Percentiles rank a stretch among this genome's conserved stretches.
Evolutionary conservation across 2,797 vertebrate species (phyloP).

Genomic region (Gila robusta): DNA sequence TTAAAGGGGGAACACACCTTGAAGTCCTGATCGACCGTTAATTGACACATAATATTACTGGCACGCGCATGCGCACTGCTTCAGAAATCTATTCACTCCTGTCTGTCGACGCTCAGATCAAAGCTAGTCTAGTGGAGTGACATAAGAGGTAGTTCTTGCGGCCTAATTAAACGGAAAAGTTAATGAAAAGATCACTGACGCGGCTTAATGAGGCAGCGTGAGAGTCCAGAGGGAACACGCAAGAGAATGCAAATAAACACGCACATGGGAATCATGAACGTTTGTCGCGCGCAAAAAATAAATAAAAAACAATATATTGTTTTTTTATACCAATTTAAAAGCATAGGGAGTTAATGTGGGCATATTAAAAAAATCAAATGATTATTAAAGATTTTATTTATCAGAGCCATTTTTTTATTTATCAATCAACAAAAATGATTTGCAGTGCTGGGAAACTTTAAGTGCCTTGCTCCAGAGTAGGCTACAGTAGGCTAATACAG

Average conservation of each 20-base stretch:
- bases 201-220: conserved; percentile 59
- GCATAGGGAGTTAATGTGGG: background rate
- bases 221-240: conserved; percentile 10
- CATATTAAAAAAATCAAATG: background rate
- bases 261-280: conserved; percentile 8
- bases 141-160: conserved; percentile 63
- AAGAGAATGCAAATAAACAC: conserved; percentile 14
- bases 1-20: no score
- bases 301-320: background rate
- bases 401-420: background rate
- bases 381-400: conserved; percentile 1
- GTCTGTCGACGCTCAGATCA: background rate
- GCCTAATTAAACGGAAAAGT: conserved; percentile 66
- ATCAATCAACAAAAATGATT: background rate
- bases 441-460: background rate
- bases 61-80: background rate
- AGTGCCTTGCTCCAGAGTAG: background rate
- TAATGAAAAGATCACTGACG: conserved; percentile 66
- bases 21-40: background rate
- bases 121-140: conserved; percentile 53
- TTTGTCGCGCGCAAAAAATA: no score
- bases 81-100: background rate
- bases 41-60: background rate
- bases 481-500: background rate
- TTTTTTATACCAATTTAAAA: background rate